Evolutionary conservation across 2,888 invertebrate species (phyloP).

Genomic region (Syrphus vitripennis): DNA sequence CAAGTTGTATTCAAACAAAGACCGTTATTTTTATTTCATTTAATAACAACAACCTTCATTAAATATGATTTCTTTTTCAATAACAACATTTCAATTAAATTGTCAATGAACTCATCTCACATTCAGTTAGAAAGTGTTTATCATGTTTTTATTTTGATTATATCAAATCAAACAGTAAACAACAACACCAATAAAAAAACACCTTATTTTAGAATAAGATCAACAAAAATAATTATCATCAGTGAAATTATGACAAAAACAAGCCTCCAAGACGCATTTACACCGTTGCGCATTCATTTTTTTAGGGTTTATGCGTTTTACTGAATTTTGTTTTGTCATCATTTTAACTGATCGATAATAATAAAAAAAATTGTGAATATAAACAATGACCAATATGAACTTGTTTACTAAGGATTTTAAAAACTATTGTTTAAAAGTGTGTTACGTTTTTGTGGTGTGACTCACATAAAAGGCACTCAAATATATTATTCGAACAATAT

Average conservation of each 20-base stretch:
- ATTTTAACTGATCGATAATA: neutral
- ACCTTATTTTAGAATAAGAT: neutral
- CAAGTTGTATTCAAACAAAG: too few species aligned
- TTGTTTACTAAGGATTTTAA: neutral
- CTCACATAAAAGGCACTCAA: neutral
- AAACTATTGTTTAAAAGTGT: neutral
- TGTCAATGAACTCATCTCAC: neutral
- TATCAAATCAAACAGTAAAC: neutral
- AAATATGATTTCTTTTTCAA: neutral
- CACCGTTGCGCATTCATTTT: neutral
- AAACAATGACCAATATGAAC: neutral
- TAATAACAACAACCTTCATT: neutral
- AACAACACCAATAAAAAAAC: neutral
- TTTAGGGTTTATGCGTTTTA: conserved; percentile 33
- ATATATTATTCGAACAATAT: neutral
- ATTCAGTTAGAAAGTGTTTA: neutral
- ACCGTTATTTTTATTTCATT: neutral
- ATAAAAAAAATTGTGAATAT: conserved; percentile 10
- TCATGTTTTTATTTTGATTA: neutral
- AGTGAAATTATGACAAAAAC: neutral
- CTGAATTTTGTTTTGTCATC: neutral
- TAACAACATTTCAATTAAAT: neutral
- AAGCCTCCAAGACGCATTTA: conserved; percentile 15
- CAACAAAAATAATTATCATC: conserved; percentile 1
- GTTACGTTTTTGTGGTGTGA: neutral